Conservation (phyloP, 2,797 vertebrate genomes). For the Acrossocheilus wenchowensis region DNA sequence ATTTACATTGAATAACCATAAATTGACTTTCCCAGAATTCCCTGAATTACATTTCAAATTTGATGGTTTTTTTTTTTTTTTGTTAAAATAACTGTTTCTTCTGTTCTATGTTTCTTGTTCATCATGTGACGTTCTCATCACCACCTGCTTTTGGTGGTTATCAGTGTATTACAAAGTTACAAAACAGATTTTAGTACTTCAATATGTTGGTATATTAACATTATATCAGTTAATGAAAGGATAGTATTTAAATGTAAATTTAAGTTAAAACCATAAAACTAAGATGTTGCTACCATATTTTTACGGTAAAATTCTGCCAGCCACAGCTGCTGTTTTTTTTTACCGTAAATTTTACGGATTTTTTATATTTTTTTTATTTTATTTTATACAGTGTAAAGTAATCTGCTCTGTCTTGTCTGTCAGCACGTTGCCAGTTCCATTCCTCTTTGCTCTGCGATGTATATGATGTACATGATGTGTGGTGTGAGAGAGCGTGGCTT, state of each 20-base stretch:
- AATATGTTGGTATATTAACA: background rate
- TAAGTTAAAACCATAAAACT: background rate
- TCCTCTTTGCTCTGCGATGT: background rate
- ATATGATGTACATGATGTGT: background rate
- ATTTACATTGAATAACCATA: too few relatives aligned
- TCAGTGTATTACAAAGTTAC: too few relatives aligned
- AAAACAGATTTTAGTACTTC: too few relatives aligned
- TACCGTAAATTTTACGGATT: background rate
- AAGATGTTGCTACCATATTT: background rate
- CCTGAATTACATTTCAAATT: too few relatives aligned
- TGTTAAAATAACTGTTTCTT: too few relatives aligned
- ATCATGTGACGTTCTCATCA: too few relatives aligned
- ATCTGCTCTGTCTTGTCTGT: background rate
- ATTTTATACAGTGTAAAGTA: background rate
- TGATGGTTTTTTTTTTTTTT: too few relatives aligned
- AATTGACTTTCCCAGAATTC: too few relatives aligned
- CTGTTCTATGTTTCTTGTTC: too few relatives aligned
- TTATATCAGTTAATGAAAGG: background rate
- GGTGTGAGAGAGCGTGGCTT: background rate
- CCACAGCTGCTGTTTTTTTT: background rate
- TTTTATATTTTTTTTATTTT: background rate
- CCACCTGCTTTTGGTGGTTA: too few relatives aligned
- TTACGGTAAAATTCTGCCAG: background rate
- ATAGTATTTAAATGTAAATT: too few relatives aligned
- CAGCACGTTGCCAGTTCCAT: background rate